Evolutionary conservation across 64 coral and sea anemone genomes (phyloP).

Genomic region (Porites australiensis): DNA sequence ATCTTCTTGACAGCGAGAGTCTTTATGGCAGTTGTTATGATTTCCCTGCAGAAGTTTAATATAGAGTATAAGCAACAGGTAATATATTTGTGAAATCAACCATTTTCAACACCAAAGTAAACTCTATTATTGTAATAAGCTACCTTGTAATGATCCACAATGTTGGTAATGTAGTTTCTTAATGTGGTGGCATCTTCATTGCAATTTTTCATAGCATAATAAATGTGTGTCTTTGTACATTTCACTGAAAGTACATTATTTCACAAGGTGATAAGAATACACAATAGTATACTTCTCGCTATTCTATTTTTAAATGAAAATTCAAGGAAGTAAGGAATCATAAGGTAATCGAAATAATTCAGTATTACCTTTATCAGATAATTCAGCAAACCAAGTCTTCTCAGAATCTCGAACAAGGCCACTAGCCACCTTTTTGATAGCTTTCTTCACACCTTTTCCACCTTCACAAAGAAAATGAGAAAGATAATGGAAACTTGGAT

Average conservation of each 20-base stretch:
- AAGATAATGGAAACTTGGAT: too few species aligned
- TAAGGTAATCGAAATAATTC: neutral
- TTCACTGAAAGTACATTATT: too few species aligned
- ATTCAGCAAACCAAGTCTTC: neutral
- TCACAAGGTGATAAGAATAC: neutral
- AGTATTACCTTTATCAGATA: neutral
- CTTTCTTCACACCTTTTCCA: too few species aligned
- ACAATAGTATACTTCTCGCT: neutral
- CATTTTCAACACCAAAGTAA: neutral
- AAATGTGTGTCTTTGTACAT: conserved; percentile 19
- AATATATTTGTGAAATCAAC: neutral
- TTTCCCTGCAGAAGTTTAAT: neutral
- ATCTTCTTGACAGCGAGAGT: conserved; percentile 26
- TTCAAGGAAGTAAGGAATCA: too few species aligned
- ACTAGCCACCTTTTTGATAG: conserved; percentile 8
- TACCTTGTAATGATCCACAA: neutral
- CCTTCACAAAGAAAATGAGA: neutral
- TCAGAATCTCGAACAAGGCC: neutral
- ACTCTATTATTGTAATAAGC: neutral
- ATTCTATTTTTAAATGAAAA: neutral
- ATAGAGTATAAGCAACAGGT: neutral
- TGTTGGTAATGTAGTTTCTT: neutral
- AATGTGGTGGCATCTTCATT: neutral
- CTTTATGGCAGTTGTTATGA: conserved; percentile 9
- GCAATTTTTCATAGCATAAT: conserved; percentile 37